These are phyloP conservation scores for Dione juno DNA, from an alignment of 2,888 invertebrate species.

Conservation along the genomic window DNA sequence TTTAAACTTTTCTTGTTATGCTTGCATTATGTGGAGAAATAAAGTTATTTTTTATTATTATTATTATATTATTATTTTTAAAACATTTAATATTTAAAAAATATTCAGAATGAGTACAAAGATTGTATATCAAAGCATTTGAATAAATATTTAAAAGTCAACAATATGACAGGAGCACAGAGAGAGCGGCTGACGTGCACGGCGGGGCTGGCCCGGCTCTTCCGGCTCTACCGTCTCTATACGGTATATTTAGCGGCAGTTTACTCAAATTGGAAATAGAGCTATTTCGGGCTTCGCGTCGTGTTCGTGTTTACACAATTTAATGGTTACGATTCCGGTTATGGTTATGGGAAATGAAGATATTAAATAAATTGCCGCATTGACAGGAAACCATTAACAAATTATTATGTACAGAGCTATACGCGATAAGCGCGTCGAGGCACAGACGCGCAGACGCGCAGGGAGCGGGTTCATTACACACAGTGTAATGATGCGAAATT, in stretches of 20 bases:
- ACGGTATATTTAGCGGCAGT: conserved; percentile 29
- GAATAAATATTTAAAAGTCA: too few relatives aligned
- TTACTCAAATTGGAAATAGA: conserved; percentile 25
- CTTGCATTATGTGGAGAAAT: too few relatives aligned
- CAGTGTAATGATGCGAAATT: conserved; percentile 22
- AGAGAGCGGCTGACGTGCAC: too few relatives aligned
- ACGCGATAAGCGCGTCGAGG: not conserved
- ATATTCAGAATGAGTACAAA: too few relatives aligned
- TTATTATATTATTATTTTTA: too few relatives aligned
- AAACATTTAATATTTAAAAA: too few relatives aligned
- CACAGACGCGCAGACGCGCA: too few relatives aligned
- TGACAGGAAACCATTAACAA: conserved; percentile 21
- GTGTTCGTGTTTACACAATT: conserved; percentile 15
- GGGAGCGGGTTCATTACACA: not conserved
- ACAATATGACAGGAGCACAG: not conserved
- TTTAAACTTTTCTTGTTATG: too few relatives aligned
- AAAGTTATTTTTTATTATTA: too few relatives aligned
- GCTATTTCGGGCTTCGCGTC: conserved; percentile 14
- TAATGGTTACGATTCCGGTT: conserved; percentile 27
- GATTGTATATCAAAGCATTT: too few relatives aligned
- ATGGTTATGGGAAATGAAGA: conserved; percentile 31
- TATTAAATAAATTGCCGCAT: conserved; percentile 31
- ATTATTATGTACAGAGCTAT: conserved; percentile 18
- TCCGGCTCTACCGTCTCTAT: conserved; percentile 19
- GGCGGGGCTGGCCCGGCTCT: not conserved